Conservation (phyloP, 2,113 vertebrate species). For the Dendropsophus ebraccatus region DNA sequence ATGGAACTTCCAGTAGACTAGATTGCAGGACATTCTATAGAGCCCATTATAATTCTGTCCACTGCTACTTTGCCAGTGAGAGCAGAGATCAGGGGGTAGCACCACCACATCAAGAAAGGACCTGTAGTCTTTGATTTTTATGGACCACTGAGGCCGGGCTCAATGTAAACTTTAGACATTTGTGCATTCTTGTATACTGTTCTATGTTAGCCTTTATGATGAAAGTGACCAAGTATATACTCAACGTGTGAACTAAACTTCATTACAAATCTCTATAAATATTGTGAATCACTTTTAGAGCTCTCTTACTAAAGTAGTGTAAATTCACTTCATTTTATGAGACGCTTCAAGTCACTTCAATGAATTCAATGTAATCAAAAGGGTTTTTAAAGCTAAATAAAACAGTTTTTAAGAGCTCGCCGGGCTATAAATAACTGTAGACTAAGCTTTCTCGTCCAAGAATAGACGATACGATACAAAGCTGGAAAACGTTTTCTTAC, state of each 20-base stretch:
- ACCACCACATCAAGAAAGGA: too few species aligned
- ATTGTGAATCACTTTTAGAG: background rate
- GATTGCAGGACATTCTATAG: too few species aligned
- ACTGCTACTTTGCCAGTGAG: too few species aligned
- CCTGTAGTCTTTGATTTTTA: too few species aligned
- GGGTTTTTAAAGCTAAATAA: conserved; percentile 21
- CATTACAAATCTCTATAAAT: background rate
- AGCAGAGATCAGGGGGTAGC: too few species aligned
- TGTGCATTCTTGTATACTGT: too few species aligned
- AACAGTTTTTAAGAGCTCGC: conserved; percentile 21
- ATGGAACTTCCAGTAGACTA: too few species aligned
- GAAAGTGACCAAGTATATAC: background rate
- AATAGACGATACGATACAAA: background rate
- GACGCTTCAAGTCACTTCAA: conserved; percentile 14
- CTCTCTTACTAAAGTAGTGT: background rate
- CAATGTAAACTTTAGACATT: too few species aligned
- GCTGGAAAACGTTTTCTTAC: background rate
- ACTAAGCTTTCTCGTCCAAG: background rate
- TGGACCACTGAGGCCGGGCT: too few species aligned
- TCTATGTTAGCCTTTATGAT: too few species aligned
- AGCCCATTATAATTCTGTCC: too few species aligned
- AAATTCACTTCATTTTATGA: background rate
- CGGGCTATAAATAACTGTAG: conserved; percentile 24
- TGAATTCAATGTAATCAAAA: conserved; percentile 16
- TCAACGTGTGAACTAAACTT: background rate